Base-by-base conservation (phyloP, 1,140 invertebrate species). In the Drosophila pallidifrons region DNA sequence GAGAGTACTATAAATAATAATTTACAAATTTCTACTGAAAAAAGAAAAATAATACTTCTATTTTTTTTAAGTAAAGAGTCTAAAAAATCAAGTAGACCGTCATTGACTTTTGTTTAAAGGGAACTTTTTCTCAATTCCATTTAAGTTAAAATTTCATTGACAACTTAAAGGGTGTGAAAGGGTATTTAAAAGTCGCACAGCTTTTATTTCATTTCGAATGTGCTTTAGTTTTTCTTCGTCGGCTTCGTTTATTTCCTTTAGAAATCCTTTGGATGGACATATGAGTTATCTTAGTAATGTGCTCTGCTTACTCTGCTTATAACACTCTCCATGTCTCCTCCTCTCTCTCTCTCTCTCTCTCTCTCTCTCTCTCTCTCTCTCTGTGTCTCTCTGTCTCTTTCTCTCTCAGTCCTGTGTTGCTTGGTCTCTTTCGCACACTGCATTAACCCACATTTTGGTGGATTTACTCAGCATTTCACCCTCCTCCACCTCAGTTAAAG, bases 361-460 rank as follows among this genome's bases (percentile, higher is more conserved):
- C 47, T 43, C 25, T 28, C 5, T 35, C 16, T 13, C 38, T 35
- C 16, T 13, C 38, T n/a, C 41, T 16, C 45, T 16, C 43, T 35
- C 35, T 20, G n/a, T n/a, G n/a, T n/a, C 3, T 5, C 11, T 35
- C 35, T 55, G 10, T 11, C 28, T 49, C 13, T 13, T 35, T 43
- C 25, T 28, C 5, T 35, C 16, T 13, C 38, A 5, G 1, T 54
- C n/a, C 46, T 6, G 30, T 3, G 30, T 64, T 28, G 11, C 25
- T 5, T 15, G 38, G 43, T 15, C 43, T 58, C 45, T 41, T 59
- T 30, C 30, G 38, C 54, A 30, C 35, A 58, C 54, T 64, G 57
- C 70, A 65, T 74, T 75, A 74, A 68, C 71, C 75, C 71, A 77
- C 71, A 74, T 77, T 74, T 65, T 58, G 52, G 32, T 75, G 51